These are phyloP conservation scores for Drosophila baimaii DNA, from an alignment of 1,140 invertebrate species.

Conservation along the genomic window DNA sequence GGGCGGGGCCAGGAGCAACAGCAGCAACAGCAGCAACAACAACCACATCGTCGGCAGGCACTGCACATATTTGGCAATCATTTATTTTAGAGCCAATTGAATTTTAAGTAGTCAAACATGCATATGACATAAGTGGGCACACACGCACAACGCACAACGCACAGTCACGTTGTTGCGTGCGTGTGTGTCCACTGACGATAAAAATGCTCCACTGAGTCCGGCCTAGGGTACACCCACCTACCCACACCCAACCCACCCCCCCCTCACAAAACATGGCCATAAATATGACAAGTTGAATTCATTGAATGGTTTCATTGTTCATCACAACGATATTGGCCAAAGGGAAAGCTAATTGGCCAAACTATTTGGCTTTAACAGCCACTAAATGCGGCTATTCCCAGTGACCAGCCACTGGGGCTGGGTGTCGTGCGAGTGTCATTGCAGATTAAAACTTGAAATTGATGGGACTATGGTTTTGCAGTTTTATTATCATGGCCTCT, in stretches of 20 bases:
- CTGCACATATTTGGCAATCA: constrained; percentile 61
- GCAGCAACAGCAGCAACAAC: constrained; percentile 8
- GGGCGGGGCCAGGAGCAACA: constrained; percentile 15
- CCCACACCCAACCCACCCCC: too few species aligned
- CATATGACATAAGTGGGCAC: constrained; percentile 49
- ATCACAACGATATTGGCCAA: too few species aligned
- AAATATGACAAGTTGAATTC: constrained; percentile 60
- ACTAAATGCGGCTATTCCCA: constrained; percentile 23
- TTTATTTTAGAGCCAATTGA: constrained; percentile 66
- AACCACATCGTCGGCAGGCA: constrained; percentile 12
- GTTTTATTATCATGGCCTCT: constrained; percentile 43
- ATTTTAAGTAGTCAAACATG: constrained; percentile 68
- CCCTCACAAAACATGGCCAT: constrained; percentile 34
- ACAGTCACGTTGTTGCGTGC: constrained; percentile 7
- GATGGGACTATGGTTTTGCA: constrained; percentile 30
- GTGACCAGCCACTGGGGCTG: neutral
- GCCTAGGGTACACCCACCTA: too few species aligned
- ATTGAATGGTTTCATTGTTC: constrained; percentile 49
- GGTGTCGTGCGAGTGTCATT: constrained; percentile 50
- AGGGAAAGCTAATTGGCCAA: constrained; percentile 54
- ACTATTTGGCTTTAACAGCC: constrained; percentile 50
- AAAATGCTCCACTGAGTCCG: constrained; percentile 10
- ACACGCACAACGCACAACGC: constrained; percentile 8
- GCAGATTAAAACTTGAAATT: constrained; percentile 44
- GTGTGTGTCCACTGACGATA: constrained; percentile 46